phyloP scores from a whole-genome alignment of 1,140 invertebrate species.

The Aethina tumida region DNA sequence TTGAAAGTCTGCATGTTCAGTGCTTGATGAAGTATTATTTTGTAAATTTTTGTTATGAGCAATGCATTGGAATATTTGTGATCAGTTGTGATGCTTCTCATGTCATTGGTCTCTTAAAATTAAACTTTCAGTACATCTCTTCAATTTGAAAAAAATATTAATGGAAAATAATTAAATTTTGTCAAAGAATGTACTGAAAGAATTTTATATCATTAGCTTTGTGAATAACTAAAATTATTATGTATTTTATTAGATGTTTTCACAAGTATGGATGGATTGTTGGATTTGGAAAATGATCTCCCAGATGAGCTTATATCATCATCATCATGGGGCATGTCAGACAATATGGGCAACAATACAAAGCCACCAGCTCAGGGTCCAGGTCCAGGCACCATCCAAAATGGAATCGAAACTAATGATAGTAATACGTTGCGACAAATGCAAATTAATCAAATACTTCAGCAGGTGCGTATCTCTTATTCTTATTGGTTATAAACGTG shows the following conservation, averaged over 20 bases:
- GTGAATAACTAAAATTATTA: constrained; percentile 1
- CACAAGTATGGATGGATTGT: constrained; percentile 69
- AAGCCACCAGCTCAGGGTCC: constrained; percentile 69
- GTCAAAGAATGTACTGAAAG: too few species aligned
- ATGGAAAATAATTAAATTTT: too few species aligned
- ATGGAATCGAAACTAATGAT: constrained; percentile 34
- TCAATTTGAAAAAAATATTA: too few species aligned
- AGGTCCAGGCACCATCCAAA: constrained; percentile 51
- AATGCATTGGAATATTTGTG: too few species aligned
- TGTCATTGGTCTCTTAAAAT: too few species aligned
- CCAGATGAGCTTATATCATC: constrained; percentile 80
- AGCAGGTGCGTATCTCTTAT: constrained; percentile 35
- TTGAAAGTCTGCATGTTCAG: too few species aligned
- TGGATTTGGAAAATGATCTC: constrained; percentile 82
- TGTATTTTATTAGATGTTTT: constrained; percentile 51
- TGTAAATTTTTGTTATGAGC: too few species aligned
- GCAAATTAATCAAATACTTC: constrained; percentile 54
- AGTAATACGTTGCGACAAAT: constrained; percentile 38
- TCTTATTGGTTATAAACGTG: not conserved
- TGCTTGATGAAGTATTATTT: too few species aligned
- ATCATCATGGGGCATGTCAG: constrained; percentile 51
- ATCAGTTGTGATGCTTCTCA: too few species aligned
- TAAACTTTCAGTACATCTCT: too few species aligned
- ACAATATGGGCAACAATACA: constrained; percentile 44
- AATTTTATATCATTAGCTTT: constrained; percentile 4